Base-by-base conservation (phyloP, 2,797 vertebrate genomes). In the Argentina silus region DNA sequence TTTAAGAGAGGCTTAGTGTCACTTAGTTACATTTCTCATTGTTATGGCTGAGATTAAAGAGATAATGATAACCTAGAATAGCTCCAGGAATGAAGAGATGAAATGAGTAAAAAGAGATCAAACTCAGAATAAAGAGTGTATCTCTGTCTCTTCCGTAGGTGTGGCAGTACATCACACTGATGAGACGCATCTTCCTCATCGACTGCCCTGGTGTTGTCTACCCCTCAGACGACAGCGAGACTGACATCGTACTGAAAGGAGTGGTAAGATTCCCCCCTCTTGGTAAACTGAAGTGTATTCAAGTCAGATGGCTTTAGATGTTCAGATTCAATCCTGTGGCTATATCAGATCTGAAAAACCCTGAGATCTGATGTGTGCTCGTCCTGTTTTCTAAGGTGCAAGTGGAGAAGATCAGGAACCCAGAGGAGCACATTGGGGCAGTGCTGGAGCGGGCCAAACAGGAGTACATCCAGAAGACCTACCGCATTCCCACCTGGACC, bases 131-230 rank as follows among this genome's bases (percentile, higher is more conserved):
- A 19, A 48, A 36, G 27, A 36, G 5, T 44, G 27, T n/a, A 14
- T 23, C 56, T 10, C 67, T 63, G 2, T 74, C 74, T 60, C 7
- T 11, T 7, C 60, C 59, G 14, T 44, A 99, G 98, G 98, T 99
- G 71, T 99, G 98, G 98, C 98, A 99, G 21, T 99, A 99, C 83
- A 99, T 99, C 76, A 99, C 97, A 10, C 76, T 99, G 87, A 99
- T 99, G 98, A 93, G 97, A 6, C 92, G 97, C 27, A 98, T 99
- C 85, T 99, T 98, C 82, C 94, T 99, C 74, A 99, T 99, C 0
- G 98, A 99, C 89, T 99, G 97, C 75, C 98, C 98, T 0, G 98
- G 98, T 3, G 98, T 99, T 0, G 98, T 99, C 69, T 98, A 99
- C 86, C 98, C 98, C 0, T 99, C 98, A 2, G 97, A 96, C 45